Evolutionary conservation across 2,797 vertebrate genomes (phyloP).

Genomic region (Carapus acus): DNA sequence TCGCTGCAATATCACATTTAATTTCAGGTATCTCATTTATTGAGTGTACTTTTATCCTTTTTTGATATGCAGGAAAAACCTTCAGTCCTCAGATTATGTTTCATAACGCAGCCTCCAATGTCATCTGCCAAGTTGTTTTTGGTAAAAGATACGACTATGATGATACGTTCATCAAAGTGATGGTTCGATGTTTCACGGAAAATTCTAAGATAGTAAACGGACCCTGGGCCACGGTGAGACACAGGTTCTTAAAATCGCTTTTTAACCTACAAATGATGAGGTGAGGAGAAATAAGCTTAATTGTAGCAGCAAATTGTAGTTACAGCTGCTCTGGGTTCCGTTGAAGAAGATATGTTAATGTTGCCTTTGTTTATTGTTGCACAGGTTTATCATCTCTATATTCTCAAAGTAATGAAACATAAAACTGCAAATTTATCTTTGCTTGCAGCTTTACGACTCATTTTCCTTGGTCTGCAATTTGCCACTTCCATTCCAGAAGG

Average conservation of each 20-base stretch:
- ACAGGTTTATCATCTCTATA: too few relatives aligned
- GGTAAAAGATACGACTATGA: conserved; percentile 54
- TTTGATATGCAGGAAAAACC: conserved; percentile 40
- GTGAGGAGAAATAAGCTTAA: too few relatives aligned
- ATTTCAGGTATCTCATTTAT: not conserved
- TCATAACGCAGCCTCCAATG: conserved; percentile 61
- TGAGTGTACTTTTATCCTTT: conserved; percentile 1
- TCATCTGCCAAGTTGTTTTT: conserved; percentile 65
- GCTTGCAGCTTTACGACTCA: conserved; percentile 56
- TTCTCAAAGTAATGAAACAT: too few relatives aligned
- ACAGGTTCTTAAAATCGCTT: not conserved
- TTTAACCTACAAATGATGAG: too few relatives aligned
- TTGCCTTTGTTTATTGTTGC: too few relatives aligned
- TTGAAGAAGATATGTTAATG: too few relatives aligned
- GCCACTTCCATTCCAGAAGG: conserved; percentile 52
- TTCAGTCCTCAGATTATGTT: conserved; percentile 56
- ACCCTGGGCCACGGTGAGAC: conserved; percentile 57
- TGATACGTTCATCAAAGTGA: conserved; percentile 44
- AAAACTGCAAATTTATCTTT: conserved; percentile 2
- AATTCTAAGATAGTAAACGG: conserved; percentile 51
- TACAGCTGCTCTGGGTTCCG: too few relatives aligned
- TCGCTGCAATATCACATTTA: not conserved
- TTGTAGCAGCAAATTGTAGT: too few relatives aligned
- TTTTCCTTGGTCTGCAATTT: conserved; percentile 42
- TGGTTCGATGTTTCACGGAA: conserved; percentile 32